phyloP scores from a whole-genome alignment of 2,113 vertebrate genomes.

The Ardeotis arabs region DNA sequence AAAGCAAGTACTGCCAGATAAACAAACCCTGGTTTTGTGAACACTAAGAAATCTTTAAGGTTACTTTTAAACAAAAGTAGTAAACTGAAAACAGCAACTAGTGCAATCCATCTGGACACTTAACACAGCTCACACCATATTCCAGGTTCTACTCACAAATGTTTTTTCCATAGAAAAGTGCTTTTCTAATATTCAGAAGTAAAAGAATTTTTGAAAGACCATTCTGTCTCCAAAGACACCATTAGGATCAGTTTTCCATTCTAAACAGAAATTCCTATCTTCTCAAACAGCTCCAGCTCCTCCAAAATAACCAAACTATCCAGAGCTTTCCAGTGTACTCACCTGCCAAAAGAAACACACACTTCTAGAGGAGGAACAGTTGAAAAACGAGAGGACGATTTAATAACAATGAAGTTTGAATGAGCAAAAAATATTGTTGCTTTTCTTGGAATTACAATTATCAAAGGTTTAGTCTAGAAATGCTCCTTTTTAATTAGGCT shows the following conservation, averaged over 20 bases:
- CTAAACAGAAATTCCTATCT: slow-evolving; percentile 37
- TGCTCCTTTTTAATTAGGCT: neutral
- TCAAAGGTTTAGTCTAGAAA: neutral
- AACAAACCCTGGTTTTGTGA: neutral
- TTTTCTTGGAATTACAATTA: neutral
- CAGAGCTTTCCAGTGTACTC: neutral
- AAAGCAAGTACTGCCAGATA: neutral
- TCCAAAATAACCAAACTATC: slow-evolving; percentile 60
- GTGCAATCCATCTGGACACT: neutral
- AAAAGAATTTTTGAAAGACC: slow-evolving; percentile 8
- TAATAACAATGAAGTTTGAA: neutral
- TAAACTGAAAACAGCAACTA: neutral
- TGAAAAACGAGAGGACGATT: neutral
- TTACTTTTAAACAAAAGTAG: neutral
- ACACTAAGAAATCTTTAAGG: neutral
- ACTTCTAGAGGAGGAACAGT: neutral
- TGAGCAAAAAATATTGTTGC: neutral
- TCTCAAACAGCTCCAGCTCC: slow-evolving; percentile 1
- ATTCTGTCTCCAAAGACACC: slow-evolving; percentile 42
- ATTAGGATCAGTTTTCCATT: slow-evolving; percentile 29
- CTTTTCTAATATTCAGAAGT: neutral
- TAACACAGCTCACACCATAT: neutral
- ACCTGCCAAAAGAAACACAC: slow-evolving; percentile 55
- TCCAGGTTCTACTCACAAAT: neutral
- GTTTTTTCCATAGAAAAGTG: neutral